Percentiles rank a stretch among this genome's conserved stretches.
These are phyloP conservation scores for Gnatocerus cornutus DNA, from an alignment of 2,888 invertebrate genomes.

Conservation along the genomic window DNA sequence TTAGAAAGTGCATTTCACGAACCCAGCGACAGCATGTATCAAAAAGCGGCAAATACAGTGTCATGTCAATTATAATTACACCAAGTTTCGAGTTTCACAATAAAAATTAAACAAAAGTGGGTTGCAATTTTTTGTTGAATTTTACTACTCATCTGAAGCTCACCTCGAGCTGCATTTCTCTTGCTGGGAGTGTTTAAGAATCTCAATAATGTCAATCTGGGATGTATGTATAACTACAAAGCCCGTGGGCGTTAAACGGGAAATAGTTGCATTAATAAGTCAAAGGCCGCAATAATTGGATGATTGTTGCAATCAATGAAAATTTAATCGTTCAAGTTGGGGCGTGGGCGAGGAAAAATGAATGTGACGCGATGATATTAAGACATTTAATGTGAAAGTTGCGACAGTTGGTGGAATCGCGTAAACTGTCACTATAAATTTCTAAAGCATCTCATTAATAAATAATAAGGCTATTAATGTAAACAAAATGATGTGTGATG, in stretches of 20 bases:
- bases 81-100: constrained; percentile 24
- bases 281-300: constrained; percentile 13
- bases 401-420: constrained; percentile 13
- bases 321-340: background rate
- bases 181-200: constrained; percentile 46
- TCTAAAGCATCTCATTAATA: constrained; percentile 4
- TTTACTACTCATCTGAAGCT: constrained; percentile 18
- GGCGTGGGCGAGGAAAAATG: constrained; percentile 15
- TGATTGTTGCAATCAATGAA: constrained; percentile 6
- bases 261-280: constrained; percentile 32
- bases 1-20: constrained; percentile 28
- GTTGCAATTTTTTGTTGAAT: constrained; percentile 26
- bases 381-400: constrained; percentile 18
- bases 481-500: background rate
- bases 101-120: constrained; percentile 12
- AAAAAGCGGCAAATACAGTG: constrained; percentile 8
- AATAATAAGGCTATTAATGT: background rate
- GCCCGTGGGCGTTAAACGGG: constrained; percentile 32
- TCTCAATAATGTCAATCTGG: constrained; percentile 46
- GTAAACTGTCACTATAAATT: constrained; percentile 9
- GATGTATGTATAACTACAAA: constrained; percentile 19
- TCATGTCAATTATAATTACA: constrained; percentile 23
- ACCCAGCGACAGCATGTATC: background rate
- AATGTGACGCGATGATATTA: constrained; percentile 8
- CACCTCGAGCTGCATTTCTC: constrained; percentile 40